These are phyloP conservation scores for Hartigia nigra DNA, from an alignment of 2,888 invertebrate genomes.

Conservation along the genomic window DNA sequence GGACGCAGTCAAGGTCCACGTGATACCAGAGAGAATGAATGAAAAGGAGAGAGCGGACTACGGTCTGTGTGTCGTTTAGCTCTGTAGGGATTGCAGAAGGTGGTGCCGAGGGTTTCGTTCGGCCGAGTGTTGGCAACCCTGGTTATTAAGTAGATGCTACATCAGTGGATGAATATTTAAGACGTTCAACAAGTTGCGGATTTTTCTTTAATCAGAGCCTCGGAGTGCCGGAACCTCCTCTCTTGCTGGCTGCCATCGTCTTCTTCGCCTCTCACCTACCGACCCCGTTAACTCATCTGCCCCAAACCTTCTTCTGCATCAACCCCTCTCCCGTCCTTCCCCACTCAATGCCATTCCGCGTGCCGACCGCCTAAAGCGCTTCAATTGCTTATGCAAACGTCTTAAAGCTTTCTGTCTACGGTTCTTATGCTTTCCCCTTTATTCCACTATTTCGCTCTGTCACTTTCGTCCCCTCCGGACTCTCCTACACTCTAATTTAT, in stretches of 20 bases:
- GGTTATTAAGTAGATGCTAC: conserved; percentile 63
- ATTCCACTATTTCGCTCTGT: background rate
- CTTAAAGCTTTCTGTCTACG: background rate
- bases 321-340: conserved; percentile 10
- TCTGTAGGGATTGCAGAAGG: conserved; percentile 35
- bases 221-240: too few relatives aligned
- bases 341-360: background rate
- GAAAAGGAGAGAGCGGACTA: background rate
- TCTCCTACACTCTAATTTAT: too few relatives aligned
- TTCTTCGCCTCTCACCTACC: conserved; percentile 7
- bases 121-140: conserved; percentile 54
- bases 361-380: conserved; percentile 1
- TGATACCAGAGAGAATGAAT: conserved; percentile 13
- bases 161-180: conserved; percentile 64
- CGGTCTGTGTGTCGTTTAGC: background rate
- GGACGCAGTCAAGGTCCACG: conserved; percentile 7
- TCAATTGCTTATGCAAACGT: conserved; percentile 1
- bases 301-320: background rate
- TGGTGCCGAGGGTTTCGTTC: background rate
- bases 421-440: background rate
- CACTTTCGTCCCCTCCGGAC: too few relatives aligned
- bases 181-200: conserved; percentile 65
- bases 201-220: conserved; percentile 57
- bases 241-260: conserved; percentile 10
- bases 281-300: conserved; percentile 2